Evolutionary conservation across 2,888 invertebrate species (phyloP).

Genomic region (Arge pagana): DNA sequence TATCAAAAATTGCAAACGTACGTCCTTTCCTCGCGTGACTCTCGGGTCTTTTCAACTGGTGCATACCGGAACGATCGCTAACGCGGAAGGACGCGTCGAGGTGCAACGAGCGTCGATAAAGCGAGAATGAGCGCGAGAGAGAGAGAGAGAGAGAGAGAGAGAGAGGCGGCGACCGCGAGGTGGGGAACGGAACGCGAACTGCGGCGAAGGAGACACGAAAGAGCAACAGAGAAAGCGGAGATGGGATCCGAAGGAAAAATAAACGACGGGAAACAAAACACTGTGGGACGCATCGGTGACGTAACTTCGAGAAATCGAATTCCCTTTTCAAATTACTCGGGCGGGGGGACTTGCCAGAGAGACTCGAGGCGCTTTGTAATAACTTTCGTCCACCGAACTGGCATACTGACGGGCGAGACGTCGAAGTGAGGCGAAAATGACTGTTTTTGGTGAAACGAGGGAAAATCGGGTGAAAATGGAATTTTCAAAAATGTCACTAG

Average conservation of each 20-base stretch:
- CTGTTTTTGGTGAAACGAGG: not conserved
- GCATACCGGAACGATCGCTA: not conserved
- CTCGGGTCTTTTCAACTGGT: not conserved
- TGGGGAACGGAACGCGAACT: constrained; percentile 15
- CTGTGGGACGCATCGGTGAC: constrained; percentile 9
- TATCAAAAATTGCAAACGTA: too few species aligned
- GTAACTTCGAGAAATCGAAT: constrained; percentile 23
- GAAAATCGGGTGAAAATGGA: too few species aligned
- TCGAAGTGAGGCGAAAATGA: too few species aligned
- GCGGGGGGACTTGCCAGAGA: not conserved
- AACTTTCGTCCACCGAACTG: too few species aligned
- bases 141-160: too few species aligned
- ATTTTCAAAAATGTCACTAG: too few species aligned
- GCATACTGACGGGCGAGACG: too few species aligned
- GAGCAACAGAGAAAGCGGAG: not conserved
- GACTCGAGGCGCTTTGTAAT: too few species aligned
- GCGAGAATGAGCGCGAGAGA: too few species aligned
- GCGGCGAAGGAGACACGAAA: constrained; percentile 9
- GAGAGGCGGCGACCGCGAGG: not conserved
- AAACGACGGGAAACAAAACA: constrained; percentile 14
- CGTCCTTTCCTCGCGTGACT: too few species aligned
- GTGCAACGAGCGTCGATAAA: not conserved
- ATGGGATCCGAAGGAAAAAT: not conserved
- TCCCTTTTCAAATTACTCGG: constrained; percentile 24
- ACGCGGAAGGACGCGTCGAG: not conserved